Evolutionary conservation across 2,113 vertebrate genomes (phyloP).

Genomic region (Phoxinus phoxinus): DNA sequence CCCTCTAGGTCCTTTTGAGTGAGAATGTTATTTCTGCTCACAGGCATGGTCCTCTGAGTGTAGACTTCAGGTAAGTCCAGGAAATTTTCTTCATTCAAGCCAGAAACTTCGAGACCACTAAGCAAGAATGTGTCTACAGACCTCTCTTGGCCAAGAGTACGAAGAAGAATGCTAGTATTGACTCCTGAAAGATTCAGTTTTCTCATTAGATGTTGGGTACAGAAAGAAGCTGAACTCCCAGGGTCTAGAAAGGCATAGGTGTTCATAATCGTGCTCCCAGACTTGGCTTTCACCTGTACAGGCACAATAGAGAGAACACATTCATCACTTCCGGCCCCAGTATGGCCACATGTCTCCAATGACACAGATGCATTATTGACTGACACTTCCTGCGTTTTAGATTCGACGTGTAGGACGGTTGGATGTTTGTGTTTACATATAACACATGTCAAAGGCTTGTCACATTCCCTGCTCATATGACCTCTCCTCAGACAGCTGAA

Average conservation of each 20-base stretch:
- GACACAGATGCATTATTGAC: constrained; percentile 15
- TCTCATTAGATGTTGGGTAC: too few species aligned
- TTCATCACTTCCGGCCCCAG: constrained; percentile 11
- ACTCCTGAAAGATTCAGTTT: constrained; percentile 8
- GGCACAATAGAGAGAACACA: constrained; percentile 14
- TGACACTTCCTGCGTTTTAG: neutral
- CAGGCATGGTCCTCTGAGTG: too few species aligned
- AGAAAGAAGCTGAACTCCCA: constrained; percentile 3
- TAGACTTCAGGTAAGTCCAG: neutral
- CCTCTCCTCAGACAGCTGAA: too few species aligned
- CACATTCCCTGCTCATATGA: too few species aligned
- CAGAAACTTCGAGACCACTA: neutral
- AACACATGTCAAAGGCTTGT: too few species aligned
- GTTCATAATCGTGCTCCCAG: neutral
- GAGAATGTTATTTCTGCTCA: neutral
- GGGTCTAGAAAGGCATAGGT: constrained; percentile 23
- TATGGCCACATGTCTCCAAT: constrained; percentile 31
- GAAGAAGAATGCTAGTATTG: constrained; percentile 18
- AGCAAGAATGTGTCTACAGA: neutral
- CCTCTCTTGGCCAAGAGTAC: constrained; percentile 1
- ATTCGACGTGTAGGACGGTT: constrained; percentile 10
- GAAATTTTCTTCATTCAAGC: constrained; percentile 12
- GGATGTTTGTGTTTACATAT: neutral
- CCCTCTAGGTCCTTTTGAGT: too few species aligned
- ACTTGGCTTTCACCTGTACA: constrained; percentile 11